A percentile compares a stretch with the other conserved stretches of the same genome.
Conservation (phyloP, 2,113 vertebrate species). For the Manacus vitellinus region DNA sequence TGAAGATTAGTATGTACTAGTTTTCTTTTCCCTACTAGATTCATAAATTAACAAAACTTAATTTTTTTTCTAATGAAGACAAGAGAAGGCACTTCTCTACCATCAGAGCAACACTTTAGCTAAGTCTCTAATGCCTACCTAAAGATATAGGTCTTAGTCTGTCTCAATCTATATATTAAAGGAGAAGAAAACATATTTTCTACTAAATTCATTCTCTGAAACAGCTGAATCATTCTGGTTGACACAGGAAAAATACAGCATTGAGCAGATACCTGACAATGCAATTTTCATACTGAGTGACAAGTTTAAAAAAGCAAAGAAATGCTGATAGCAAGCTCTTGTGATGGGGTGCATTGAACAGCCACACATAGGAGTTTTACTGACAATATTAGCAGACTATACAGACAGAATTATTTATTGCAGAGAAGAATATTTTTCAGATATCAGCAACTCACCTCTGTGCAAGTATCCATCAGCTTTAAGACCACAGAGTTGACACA, state of each 20-base stretch:
- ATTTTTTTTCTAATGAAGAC: neutral
- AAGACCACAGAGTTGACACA: neutral
- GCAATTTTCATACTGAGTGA: neutral
- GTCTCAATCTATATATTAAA: neutral
- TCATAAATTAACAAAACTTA: neutral
- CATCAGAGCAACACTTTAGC: neutral
- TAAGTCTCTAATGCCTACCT: neutral
- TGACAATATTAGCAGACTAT: neutral
- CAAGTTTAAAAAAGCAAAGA: neutral
- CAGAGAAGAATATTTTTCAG: neutral
- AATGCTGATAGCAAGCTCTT: neutral
- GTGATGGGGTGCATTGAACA: neutral
- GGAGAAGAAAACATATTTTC: neutral
- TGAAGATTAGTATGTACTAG: neutral
- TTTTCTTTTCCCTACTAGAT: neutral
- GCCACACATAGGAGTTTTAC: neutral
- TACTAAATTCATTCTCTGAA: neutral
- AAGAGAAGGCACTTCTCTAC: neutral
- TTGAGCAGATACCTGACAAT: neutral
- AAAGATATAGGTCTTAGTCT: neutral
- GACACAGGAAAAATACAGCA: neutral
- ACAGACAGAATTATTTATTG: neutral
- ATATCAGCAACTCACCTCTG: neutral
- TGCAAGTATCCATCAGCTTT: neutral
- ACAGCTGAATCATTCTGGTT: slow-evolving; percentile 1